Base-by-base conservation (phyloP, 2,888 invertebrate species). In the Calameuta pallipes region DNA sequence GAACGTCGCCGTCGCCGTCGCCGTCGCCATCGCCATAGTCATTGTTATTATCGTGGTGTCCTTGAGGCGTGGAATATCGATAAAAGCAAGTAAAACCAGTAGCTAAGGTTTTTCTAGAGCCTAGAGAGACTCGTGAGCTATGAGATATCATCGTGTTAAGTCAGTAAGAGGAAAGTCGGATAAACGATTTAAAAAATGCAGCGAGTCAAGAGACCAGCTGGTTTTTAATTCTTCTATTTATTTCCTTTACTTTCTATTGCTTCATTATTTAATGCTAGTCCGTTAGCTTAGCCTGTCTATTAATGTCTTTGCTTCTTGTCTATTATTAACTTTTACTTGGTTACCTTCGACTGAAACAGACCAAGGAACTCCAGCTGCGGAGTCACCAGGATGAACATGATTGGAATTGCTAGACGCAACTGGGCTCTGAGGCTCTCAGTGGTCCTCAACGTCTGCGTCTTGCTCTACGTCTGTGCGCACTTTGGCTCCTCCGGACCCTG, bases 361-460 rank as follows among this genome's bases (percentile, higher is more conserved):
- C 23, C 56, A 56, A 56, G 56, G 56, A 56, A 56, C 56, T 56
- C 56, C 56, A 6, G 56, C 15, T 15, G 56, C 1, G 9, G 23
- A 56, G 56, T 56, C 56, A 56, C 23, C 56, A 56, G 56, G 73
- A 83, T 85, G 82, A 89, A 85, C 80, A 89, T 90, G 87, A 87
- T 87, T 78, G 87, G 89, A 80, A 92, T 94, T 83, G 92, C 93
- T 79, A 92, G 94, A 82, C 94, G 95, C 84, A 96, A 95, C 92
- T 94, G 95, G 93, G 93, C 95, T 92, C 94, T 96, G 90, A 94
- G 95, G 86, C 94, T 95, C 91, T 96, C 95, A 92, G 95, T 96
- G 87, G 93, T 96, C 80, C 94, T 95, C 85, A 96, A 96, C 90
- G 93, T 96, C 82, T 95, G 94, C 84, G 95, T 95, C 78, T 92